These are phyloP conservation scores for Bradypus variegatus DNA, from an alignment of 2,797 vertebrate genomes.

Conservation along the genomic window DNA sequence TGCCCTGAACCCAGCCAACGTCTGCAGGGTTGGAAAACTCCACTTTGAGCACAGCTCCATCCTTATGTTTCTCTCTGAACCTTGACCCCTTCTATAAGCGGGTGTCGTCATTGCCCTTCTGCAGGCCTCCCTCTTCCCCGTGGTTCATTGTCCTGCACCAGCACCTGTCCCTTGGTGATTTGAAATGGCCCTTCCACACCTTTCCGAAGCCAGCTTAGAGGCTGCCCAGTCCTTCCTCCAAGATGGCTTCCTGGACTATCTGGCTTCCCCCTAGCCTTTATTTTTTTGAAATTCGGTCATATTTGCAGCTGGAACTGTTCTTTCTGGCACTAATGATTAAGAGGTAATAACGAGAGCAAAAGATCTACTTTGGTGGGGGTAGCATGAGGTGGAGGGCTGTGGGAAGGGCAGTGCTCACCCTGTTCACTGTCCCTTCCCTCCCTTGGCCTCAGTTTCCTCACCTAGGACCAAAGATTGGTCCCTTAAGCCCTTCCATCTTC, in stretches of 20 bases:
- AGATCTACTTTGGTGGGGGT: background rate
- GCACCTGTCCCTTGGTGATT: background rate
- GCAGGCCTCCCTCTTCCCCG: background rate
- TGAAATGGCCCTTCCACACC: background rate
- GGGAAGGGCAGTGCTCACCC: background rate
- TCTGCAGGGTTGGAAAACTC: background rate
- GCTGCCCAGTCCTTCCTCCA: background rate
- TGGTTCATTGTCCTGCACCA: no score
- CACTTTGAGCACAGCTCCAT: background rate
- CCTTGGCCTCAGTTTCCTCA: background rate
- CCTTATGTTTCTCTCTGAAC: background rate
- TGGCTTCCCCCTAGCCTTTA: background rate
- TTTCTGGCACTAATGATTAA: rapidly evolving
- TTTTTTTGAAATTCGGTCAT: background rate
- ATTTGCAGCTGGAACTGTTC: background rate
- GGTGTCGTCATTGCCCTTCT: rapidly evolving
- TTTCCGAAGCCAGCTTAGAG: background rate
- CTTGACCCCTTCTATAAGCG: background rate
- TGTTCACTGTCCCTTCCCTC: background rate
- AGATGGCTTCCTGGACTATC: background rate
- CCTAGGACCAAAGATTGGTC: background rate
- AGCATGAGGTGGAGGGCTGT: background rate
- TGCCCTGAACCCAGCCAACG: background rate
- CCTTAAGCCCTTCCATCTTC: background rate
- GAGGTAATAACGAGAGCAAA: background rate